phyloP scores from a whole-genome alignment of 2,797 vertebrate species.

The Eupleurogrammus muticus region DNA sequence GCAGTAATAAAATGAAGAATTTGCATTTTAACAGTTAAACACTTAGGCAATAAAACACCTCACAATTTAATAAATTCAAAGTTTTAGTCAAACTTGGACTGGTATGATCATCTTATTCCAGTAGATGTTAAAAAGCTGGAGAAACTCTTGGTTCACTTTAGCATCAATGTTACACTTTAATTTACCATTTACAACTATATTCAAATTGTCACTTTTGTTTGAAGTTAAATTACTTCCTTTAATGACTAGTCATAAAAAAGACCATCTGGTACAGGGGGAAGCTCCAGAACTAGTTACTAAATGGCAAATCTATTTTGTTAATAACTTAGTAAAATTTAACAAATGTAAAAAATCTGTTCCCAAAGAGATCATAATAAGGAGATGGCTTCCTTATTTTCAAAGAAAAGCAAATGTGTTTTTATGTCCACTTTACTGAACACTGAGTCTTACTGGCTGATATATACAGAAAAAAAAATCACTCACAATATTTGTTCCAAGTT shows the following conservation, averaged over 20 bases:
- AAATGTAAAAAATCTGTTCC: neutral
- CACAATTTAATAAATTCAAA: too few species aligned
- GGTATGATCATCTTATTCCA: too few species aligned
- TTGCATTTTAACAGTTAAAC: too few species aligned
- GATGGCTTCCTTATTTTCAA: constrained; percentile 1
- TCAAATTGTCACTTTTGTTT: neutral
- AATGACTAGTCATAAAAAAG: neutral
- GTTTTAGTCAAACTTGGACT: too few species aligned
- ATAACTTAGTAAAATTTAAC: too few species aligned
- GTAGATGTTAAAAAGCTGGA: too few species aligned
- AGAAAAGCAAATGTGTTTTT: constrained; percentile 38
- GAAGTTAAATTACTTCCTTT: neutral
- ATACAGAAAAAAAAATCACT: constrained; percentile 56
- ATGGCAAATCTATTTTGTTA: neutral
- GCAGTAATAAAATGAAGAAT: too few species aligned
- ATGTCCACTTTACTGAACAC: constrained; percentile 69
- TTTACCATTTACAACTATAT: too few species aligned
- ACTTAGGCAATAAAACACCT: too few species aligned
- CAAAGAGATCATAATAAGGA: too few species aligned
- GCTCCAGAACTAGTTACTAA: neutral
- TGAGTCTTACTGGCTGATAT: constrained; percentile 62
- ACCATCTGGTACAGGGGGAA: neutral
- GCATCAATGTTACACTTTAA: too few species aligned
- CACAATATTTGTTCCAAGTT: constrained; percentile 49
- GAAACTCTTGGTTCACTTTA: too few species aligned